Evolutionary conservation across 2,888 invertebrate species (phyloP).

Genomic region (Rutpela maculata): DNA sequence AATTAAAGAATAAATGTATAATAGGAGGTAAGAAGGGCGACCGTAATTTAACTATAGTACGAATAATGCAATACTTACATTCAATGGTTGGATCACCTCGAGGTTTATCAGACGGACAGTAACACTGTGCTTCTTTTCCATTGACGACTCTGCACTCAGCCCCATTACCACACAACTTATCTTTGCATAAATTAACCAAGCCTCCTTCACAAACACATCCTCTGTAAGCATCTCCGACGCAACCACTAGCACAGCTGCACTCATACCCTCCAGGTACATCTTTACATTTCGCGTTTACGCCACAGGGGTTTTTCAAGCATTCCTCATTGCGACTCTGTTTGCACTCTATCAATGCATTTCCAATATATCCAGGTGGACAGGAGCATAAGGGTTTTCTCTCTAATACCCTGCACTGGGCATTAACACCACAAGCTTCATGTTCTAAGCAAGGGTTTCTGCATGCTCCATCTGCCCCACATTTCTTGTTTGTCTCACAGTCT

Average conservation of each 20-base stretch:
- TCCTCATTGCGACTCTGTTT: conserved; percentile 82
- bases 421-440: conserved; percentile 85
- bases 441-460: conserved; percentile 91
- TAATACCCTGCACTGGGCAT: conserved; percentile 89
- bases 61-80: conserved; percentile 81
- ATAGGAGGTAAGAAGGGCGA: too few species aligned
- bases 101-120: conserved; percentile 88
- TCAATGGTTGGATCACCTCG: conserved; percentile 89
- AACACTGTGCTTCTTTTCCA: conserved; percentile 84
- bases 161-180: conserved; percentile 87
- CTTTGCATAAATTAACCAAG: conserved; percentile 84
- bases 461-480: conserved; percentile 81
- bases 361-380: conserved; percentile 84
- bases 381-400: conserved; percentile 86
- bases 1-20: neutral
- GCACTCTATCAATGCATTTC: conserved; percentile 83
- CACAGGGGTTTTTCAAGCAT: conserved; percentile 89
- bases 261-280: conserved; percentile 84
- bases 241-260: conserved; percentile 87
- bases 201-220: conserved; percentile 86
- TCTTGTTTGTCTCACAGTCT: conserved; percentile 87
- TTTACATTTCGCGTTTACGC: conserved; percentile 87
- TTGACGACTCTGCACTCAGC: conserved; percentile 86
- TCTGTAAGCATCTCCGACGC: conserved; percentile 87
- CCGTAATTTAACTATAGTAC: too few species aligned